Percentiles rank a stretch among this genome's conserved stretches.
phyloP scores from a whole-genome alignment of 30 jellyfish, hydroid and myxozoan genomes.

The Aurelia aurita region DNA sequence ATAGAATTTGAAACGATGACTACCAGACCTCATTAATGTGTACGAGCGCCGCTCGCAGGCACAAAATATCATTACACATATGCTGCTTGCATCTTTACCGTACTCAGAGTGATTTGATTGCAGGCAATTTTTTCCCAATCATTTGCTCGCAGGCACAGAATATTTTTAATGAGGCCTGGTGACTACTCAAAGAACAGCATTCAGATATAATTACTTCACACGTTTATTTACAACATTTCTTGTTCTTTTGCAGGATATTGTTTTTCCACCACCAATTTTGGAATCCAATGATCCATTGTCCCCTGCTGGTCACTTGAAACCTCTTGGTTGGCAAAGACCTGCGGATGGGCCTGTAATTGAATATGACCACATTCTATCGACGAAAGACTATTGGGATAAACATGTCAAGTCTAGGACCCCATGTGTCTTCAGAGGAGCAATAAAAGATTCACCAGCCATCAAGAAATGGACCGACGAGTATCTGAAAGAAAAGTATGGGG shows the following conservation, averaged over 20 bases:
- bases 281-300: slow-evolving; percentile 8
- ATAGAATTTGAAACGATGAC: too few relatives aligned
- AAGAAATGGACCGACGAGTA: slow-evolving; percentile 77
- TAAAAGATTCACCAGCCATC: slow-evolving; percentile 80
- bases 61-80: too few relatives aligned
- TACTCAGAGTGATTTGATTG: too few relatives aligned
- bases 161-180: too few relatives aligned
- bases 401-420: slow-evolving; percentile 81
- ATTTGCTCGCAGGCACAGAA: too few relatives aligned
- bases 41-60: too few relatives aligned
- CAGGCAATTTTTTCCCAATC: too few relatives aligned
- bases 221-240: background rate
- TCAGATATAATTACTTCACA: too few relatives aligned
- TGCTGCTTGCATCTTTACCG: too few relatives aligned
- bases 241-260: slow-evolving; percentile 15
- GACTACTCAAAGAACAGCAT: too few relatives aligned
- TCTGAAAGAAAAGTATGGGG: slow-evolving; percentile 79
- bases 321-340: slow-evolving; percentile 84
- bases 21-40: too few relatives aligned
- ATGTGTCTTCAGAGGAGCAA: slow-evolving; percentile 70
- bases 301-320: slow-evolving; percentile 81
- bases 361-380: slow-evolving; percentile 57
- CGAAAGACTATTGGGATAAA: slow-evolving; percentile 77
- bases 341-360: slow-evolving; percentile 87
- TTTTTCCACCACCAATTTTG: slow-evolving; percentile 65